Percentiles rank a stretch among this genome's conserved stretches.
phyloP scores from a whole-genome alignment of 2,888 invertebrate species.

The Phalera bucephala region DNA sequence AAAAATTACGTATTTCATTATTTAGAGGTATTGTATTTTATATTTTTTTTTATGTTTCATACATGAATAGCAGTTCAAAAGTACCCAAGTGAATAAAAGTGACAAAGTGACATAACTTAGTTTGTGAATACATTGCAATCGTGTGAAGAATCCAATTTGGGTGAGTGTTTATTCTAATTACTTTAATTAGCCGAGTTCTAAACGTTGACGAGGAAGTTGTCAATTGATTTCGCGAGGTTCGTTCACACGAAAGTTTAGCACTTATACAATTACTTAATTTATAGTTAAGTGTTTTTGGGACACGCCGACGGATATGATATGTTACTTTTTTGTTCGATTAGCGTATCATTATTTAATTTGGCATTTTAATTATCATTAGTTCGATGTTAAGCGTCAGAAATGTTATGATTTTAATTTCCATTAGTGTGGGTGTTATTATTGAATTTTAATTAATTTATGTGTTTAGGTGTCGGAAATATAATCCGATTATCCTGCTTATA shows the following conservation, averaged over 20 bases:
- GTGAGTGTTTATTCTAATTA: constrained; percentile 43
- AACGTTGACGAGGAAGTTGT: constrained; percentile 20
- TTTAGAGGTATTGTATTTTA: no score
- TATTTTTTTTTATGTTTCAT: constrained; percentile 12
- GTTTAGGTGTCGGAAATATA: no score
- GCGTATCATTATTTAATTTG: not conserved
- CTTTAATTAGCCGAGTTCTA: constrained; percentile 22
- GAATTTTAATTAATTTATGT: no score
- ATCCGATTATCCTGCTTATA: no score
- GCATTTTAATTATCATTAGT: no score
- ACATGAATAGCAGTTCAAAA: constrained; percentile 39
- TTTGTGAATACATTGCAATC: constrained; percentile 32
- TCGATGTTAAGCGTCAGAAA: no score
- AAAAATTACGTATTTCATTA: no score
- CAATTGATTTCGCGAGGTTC: constrained; percentile 22
- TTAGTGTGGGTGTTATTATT: no score
- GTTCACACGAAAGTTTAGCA: constrained; percentile 23
- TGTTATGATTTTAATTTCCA: no score
- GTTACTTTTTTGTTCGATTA: not conserved
- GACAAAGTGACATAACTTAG: constrained; percentile 48
- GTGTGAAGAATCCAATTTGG: constrained; percentile 48
- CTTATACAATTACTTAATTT: not conserved
- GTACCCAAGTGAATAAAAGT: constrained; percentile 34
- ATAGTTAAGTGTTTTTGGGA: not conserved
- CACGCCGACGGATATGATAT: not conserved